Base-by-base conservation (phyloP, 2,888 invertebrate genomes). In the Tanypteryx hageni region DNA sequence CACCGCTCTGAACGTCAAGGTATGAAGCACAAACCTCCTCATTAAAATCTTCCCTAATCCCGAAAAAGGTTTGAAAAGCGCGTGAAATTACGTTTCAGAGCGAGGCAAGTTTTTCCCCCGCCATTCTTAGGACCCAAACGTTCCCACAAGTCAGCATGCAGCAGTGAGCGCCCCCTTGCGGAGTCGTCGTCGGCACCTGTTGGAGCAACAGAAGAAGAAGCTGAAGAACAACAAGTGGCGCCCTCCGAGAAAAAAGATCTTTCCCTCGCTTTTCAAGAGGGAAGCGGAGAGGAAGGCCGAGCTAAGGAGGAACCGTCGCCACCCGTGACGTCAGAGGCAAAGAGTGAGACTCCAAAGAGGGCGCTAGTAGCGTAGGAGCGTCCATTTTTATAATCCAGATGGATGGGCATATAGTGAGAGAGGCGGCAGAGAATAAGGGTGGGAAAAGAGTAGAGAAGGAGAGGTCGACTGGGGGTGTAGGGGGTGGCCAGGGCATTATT, bases 161-260 rank as follows among this genome's bases (percentile, higher is more conserved):
- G 44, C 44, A 44, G 44, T 44, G 44, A 44, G 76, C 27, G 76
- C 27, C 76, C 76, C 76, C 27, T 18, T 68, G 68, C 11, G 68
- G 68, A 68, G 68, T 76, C 76, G 68, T 76, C 76, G 76, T 76
- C 76, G 27, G 76, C 76, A 76, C 76, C 76, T 76, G 76, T 76
- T 76, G 76, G 76, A 76, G 76, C 27, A 76, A 27, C 27, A 22
- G 22, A 76, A 76, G 76, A 76, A 76, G 76, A 76, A 76, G 22
- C 76, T 76, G 76, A 76, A 68, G 68, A 68, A 76, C 76, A 76
- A 76, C 76, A 76, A 76, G 76, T 76, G 76, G 76, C 76, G 27
- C 76, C 76, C 18, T 27, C 27, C 76, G 22, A 13, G 22, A 76
- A 44, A 44, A 44, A 44, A 5, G 76, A 22, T 27, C 76, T 76